Conservation (phyloP, 1,140 invertebrate species). For the Plodia interpunctella region DNA sequence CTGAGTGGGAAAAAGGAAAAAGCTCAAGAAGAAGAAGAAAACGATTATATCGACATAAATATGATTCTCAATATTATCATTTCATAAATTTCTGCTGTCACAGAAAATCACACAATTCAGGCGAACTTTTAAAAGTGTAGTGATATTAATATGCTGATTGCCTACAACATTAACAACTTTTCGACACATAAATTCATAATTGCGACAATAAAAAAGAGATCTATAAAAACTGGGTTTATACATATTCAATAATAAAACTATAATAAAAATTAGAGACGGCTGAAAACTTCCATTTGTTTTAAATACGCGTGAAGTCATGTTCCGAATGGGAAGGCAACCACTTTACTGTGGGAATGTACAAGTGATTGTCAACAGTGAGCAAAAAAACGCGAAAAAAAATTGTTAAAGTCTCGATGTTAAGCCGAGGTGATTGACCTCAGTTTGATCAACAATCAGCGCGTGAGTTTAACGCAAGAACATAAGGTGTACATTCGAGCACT, state of each 20-base stretch:
- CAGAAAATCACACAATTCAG: no score
- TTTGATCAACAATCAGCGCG: constrained; percentile 19
- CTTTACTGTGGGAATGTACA: constrained; percentile 34
- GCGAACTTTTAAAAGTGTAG: no score
- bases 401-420: constrained; percentile 40
- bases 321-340: neutral
- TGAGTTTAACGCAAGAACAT: constrained; percentile 32
- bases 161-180: no score
- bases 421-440: constrained; percentile 50
- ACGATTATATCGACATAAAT: no score
- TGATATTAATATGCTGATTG: no score
- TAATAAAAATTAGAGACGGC: neutral
- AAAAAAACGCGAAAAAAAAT: constrained; percentile 34
- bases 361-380: constrained; percentile 39
- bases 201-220: neutral
- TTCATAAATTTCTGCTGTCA: no score
- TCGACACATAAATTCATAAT: neutral
- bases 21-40: no score
- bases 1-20: no score
- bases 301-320: neutral
- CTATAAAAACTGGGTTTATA: no score
- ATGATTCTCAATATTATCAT: no score
- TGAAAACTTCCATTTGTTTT: neutral
- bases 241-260: neutral
- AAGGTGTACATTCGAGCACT: constrained; percentile 40